Conservation (phyloP, 2,888 invertebrate species). For the Trisateles emortualis region DNA sequence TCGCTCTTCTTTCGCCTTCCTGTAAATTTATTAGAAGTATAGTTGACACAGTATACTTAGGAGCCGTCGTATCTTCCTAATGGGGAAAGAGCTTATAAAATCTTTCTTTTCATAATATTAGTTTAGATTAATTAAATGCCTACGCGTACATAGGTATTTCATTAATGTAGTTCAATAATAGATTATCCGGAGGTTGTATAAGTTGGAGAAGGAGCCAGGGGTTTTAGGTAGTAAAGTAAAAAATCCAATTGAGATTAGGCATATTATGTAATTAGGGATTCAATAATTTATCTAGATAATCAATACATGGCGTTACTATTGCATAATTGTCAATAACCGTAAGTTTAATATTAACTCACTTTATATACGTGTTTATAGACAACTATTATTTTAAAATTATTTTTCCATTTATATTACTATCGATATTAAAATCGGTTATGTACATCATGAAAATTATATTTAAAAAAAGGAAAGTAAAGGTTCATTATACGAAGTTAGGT, state of each 20-base stretch:
- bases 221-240: constrained; percentile 12
- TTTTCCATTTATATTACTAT: background rate
- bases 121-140: too few relatives aligned
- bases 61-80: too few relatives aligned
- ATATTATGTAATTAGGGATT: constrained; percentile 35
- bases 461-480: too few relatives aligned
- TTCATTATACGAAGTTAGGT: too few relatives aligned
- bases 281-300: constrained; percentile 25
- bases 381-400: background rate
- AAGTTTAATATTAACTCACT: too few relatives aligned
- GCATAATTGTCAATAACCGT: constrained; percentile 13
- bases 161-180: too few relatives aligned
- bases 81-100: too few relatives aligned
- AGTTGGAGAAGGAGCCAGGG: background rate
- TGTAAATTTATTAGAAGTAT: too few relatives aligned
- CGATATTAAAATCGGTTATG: background rate
- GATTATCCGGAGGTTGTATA: background rate
- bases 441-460: background rate
- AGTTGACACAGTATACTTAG: too few relatives aligned
- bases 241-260: constrained; percentile 17
- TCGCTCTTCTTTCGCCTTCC: too few relatives aligned
- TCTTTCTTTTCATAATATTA: too few relatives aligned
- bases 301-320: constrained; percentile 34
- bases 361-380: background rate
- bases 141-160: too few relatives aligned